A percentile compares a stretch with the other conserved stretches of the same genome.
phyloP scores from a whole-genome alignment of 2,113 vertebrate genomes.

The Sula dactylatra region DNA sequence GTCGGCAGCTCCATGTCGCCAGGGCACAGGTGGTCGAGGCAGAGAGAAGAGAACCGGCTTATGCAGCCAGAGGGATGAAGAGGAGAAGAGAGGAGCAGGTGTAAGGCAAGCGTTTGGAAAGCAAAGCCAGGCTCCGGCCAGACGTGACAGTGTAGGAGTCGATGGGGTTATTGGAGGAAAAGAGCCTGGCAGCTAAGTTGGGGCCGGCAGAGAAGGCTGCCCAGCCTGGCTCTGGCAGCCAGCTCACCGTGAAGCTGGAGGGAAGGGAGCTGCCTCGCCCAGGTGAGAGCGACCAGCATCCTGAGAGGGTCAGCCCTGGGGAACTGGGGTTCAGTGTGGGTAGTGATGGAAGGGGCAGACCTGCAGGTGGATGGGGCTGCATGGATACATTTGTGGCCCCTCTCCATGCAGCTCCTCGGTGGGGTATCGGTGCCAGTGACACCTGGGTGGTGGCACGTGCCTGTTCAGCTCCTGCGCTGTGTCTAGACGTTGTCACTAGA shows the following conservation, averaged over 20 bases:
- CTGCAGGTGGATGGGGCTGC: not conserved
- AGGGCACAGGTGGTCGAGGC: fast-evolving
- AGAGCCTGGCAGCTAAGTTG: fast-evolving
- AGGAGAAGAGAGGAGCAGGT: not conserved
- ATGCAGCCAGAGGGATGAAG: fast-evolving
- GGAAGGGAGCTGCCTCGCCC: not conserved
- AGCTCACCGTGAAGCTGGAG: fast-evolving
- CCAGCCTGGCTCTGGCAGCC: not conserved
- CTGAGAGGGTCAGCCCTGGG: not conserved
- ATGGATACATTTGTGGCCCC: not conserved
- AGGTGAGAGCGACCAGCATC: fast-evolving
- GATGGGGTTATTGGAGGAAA: not conserved
- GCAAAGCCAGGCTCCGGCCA: not conserved
- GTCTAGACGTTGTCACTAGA: not conserved
- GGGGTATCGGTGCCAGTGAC: not conserved
- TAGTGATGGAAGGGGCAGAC: not conserved
- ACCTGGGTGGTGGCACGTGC: not conserved
- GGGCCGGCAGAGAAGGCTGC: not conserved
- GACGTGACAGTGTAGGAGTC: fast-evolving
- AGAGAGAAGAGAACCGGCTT: not conserved
- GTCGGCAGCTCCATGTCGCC: fast-evolving
- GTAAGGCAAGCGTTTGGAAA: not conserved
- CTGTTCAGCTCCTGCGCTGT: not conserved
- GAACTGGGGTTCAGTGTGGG: not conserved
- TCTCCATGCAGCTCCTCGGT: fast-evolving